These are phyloP conservation scores for Leptopilina myrica DNA, from an alignment of 2,888 invertebrate genomes.

Conservation along the genomic window DNA sequence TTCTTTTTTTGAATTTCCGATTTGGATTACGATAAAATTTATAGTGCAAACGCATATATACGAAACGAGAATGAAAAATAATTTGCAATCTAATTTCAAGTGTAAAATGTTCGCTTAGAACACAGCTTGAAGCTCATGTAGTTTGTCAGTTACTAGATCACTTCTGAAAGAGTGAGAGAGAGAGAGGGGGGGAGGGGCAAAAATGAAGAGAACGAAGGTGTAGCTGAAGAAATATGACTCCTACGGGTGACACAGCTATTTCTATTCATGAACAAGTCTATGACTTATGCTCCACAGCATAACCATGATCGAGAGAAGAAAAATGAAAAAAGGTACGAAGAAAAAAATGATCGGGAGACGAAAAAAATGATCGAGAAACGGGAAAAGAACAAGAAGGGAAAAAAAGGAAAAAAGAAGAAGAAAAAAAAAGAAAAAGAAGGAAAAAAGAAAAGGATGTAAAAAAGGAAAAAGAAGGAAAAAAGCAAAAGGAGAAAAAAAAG, in stretches of 20 bases:
- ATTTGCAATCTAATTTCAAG: slow-evolving; percentile 16
- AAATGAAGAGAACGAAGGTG: not conserved
- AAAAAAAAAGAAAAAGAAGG: not conserved
- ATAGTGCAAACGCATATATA: too few species aligned
- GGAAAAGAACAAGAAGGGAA: not conserved
- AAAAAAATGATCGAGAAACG: not conserved
- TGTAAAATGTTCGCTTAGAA: slow-evolving; percentile 8
- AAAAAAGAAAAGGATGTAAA: not conserved
- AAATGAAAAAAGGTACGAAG: not conserved
- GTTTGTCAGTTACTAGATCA: not conserved
- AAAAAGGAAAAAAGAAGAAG: too few species aligned
- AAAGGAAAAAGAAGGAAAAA: not conserved
- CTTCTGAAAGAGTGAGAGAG: not conserved
- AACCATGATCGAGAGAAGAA: slow-evolving; percentile 14
- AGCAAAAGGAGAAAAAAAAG: not conserved
- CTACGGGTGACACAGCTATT: slow-evolving; percentile 37
- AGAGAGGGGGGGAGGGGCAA: not conserved
- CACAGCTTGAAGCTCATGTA: slow-evolving; percentile 12
- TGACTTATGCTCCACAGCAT: slow-evolving; percentile 30
- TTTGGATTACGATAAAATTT: too few species aligned
- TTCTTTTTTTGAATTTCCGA: too few species aligned
- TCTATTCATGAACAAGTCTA: slow-evolving; percentile 34
- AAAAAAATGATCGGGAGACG: not conserved
- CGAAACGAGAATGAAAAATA: not conserved
- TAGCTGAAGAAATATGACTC: slow-evolving; percentile 33